Percentiles rank a stretch among this genome's conserved stretches.
phyloP scores from a whole-genome alignment of 2,888 invertebrate species.

The Opisthograptis luteolata region DNA sequence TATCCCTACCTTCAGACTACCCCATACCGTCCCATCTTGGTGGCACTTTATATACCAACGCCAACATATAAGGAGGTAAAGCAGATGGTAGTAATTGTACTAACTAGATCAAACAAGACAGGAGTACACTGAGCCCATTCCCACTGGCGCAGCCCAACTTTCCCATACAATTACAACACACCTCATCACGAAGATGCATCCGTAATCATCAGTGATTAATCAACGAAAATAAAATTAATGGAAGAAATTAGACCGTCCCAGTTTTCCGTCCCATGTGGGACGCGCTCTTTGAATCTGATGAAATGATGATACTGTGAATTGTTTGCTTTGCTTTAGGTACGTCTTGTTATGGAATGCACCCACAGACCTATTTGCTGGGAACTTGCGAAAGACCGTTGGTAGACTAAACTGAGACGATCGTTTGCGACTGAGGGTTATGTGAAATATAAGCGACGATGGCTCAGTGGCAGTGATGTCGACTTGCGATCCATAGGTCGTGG shows the following conservation, averaged over 20 bases:
- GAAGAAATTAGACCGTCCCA: slow-evolving; percentile 27
- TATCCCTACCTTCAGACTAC: too few relatives aligned
- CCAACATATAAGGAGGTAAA: too few relatives aligned
- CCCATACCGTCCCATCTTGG: too few relatives aligned
- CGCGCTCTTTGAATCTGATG: slow-evolving; percentile 15
- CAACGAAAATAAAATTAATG: slow-evolving; percentile 31
- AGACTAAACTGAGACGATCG: too few relatives aligned
- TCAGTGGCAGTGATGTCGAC: too few relatives aligned
- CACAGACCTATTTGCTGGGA: slow-evolving; percentile 13
- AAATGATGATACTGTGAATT: slow-evolving; percentile 19
- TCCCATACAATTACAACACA: slow-evolving; percentile 22
- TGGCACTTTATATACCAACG: too few relatives aligned
- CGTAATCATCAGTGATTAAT: slow-evolving; percentile 29
- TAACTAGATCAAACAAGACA: background rate
- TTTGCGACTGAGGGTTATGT: too few relatives aligned
- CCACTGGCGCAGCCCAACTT: slow-evolving; percentile 10
- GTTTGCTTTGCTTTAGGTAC: slow-evolving; percentile 8
- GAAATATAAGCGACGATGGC: too few relatives aligned
- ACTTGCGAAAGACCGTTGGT: slow-evolving; percentile 8
- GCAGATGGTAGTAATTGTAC: too few relatives aligned
- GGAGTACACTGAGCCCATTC: background rate
- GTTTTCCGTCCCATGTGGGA: slow-evolving; percentile 24
- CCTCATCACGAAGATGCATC: slow-evolving; percentile 18
- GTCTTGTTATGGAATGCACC: slow-evolving; percentile 7
- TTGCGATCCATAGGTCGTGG: too few relatives aligned